Base-by-base conservation (phyloP, 2,797 vertebrate genomes). In the Lagodon rhomboides region DNA sequence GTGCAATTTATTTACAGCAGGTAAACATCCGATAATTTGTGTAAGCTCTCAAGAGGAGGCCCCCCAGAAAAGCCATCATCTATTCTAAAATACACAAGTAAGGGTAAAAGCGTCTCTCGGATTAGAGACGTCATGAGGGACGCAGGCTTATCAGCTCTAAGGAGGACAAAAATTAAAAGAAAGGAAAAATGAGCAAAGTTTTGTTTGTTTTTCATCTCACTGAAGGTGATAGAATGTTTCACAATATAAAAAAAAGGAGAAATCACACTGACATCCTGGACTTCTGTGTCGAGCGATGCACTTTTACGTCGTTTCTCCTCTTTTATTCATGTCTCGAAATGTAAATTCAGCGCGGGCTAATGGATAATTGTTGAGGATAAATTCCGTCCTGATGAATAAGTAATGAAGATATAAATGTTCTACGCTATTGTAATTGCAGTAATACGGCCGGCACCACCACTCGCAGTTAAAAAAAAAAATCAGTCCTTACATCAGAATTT, bases 1-100 rank as follows among this genome's bases (percentile, higher is more conserved):
- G 64, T 79, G 77, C 53, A 67, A 74, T 84, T 84, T 85, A 85
- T 87, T 90, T 80, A 84, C 68, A 85, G 59, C 18, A 47, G 71
- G 58, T 83, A 83, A 86, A 85, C 68, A 68, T 49, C 47, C 55
- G 43, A 43, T 69, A 10, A 76, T 70, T 58, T 77, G 68, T 20
- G 20, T 70, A 15, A 27, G 43, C 23, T 23, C 61, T 66, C 9
- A 12, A 38, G 68, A 54, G 49, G 38, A 59, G 46, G 65, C 60
- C 0, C 60, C 0, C 5, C 13, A 68, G 18, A 25, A 23, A 13
- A 71, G 10, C 47, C 12, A 4, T 6, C 50, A 12, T 56, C 66
- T 30, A 9, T 41, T 27, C 20, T 44, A 55, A 25, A 54, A 46
- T 15, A 38, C 30, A 17, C 17, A 23, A 55, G 27, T 18, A 53